Evolutionary conservation across 2,113 vertebrate species (phyloP).

Genomic region (Leptobrachium leishanense): DNA sequence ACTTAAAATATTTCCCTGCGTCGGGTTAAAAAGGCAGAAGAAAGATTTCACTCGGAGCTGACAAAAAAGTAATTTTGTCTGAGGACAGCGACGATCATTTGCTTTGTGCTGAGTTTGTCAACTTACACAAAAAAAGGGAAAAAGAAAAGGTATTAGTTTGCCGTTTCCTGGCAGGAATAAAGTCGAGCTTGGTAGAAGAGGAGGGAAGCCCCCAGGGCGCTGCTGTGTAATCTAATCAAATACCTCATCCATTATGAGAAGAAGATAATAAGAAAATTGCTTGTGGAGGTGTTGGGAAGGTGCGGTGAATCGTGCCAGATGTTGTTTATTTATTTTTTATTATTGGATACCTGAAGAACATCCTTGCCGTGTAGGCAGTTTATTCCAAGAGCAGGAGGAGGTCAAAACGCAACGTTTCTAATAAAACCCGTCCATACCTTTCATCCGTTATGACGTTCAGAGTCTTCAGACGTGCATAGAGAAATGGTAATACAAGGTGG

Average conservation of each 20-base stretch:
- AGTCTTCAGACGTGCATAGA: background rate
- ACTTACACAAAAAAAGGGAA: background rate
- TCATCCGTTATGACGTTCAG: background rate
- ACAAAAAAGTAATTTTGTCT: background rate
- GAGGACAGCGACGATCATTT: background rate
- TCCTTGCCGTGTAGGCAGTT: background rate
- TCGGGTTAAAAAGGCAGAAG: too few relatives aligned
- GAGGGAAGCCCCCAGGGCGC: slow-evolving; percentile 15
- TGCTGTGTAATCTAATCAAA: slow-evolving; percentile 30
- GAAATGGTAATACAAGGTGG: background rate
- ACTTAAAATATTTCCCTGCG: too few relatives aligned
- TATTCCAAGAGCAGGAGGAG: background rate
- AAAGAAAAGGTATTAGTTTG: too few relatives aligned
- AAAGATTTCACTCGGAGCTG: background rate
- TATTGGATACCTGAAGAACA: slow-evolving; percentile 11
- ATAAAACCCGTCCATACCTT: background rate
- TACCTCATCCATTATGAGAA: slow-evolving; percentile 30
- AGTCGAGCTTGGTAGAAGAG: slow-evolving; percentile 1
- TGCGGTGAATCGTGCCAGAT: background rate
- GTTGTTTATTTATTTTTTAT: background rate
- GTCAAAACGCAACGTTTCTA: slow-evolving; percentile 7
- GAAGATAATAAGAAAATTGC: background rate
- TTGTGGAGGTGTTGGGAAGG: slow-evolving; percentile 2
- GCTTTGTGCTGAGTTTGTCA: slow-evolving; percentile 6
- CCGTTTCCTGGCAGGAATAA: background rate